phyloP scores from a whole-genome alignment of 2,888 invertebrate genomes.

The Trachelus iudaicus region DNA sequence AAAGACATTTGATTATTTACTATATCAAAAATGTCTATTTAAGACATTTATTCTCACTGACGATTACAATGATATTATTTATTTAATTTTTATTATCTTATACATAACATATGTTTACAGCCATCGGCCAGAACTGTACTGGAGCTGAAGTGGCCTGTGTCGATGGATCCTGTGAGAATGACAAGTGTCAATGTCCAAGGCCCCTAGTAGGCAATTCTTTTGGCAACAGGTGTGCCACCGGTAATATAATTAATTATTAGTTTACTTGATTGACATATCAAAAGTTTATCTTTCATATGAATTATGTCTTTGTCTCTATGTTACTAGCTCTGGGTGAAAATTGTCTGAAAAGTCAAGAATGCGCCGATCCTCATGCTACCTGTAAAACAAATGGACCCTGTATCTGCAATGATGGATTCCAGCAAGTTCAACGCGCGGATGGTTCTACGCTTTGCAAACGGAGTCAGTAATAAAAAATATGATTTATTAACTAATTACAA shows the following conservation, averaged over 20 bases:
- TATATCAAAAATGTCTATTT: neutral
- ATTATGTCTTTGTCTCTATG: neutral
- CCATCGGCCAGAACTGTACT: neutral
- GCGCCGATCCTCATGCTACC: neutral
- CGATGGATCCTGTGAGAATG: slow-evolving; percentile 12
- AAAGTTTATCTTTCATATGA: neutral
- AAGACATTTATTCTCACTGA: neutral
- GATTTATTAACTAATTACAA: neutral
- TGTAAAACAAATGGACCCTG: neutral
- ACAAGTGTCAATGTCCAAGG: slow-evolving; percentile 4
- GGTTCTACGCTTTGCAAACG: neutral
- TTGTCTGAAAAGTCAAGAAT: neutral
- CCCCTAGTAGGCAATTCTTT: slow-evolving; percentile 1
- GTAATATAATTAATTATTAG: neutral
- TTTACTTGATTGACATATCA: neutral
- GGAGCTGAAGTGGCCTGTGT: neutral
- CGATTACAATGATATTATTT: neutral
- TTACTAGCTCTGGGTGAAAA: neutral
- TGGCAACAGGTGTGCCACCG: neutral
- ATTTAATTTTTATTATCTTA: neutral
- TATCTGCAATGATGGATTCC: neutral
- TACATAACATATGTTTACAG: neutral
- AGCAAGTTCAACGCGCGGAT: neutral
- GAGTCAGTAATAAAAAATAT: neutral
- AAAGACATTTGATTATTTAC: neutral